Evolutionary conservation across 2,888 invertebrate genomes (phyloP), one percentile per base, ranked within the genome.

Genomic region (Diarsia dahlii): DNA sequence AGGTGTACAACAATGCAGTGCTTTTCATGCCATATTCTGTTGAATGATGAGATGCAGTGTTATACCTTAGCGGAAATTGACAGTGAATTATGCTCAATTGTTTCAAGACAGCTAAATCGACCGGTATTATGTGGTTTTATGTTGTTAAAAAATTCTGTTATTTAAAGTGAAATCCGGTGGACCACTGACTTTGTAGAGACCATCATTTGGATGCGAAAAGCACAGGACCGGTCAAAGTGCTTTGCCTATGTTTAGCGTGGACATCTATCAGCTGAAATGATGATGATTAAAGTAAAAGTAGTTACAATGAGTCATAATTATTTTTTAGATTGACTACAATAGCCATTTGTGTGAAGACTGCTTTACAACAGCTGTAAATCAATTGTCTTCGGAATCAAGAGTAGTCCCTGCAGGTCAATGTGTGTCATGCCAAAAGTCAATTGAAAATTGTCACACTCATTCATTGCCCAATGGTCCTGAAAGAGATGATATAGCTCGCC

Each of bases 311-410:
- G n/a, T 56, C 5, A 12, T 62, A 39, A 39, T 63, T 45, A 45
- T 20, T 63, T 46, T 64, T 64, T 46, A 64, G 64, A 64, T 64
- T 46, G 64, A 46, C 8, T 15, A 23, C 23, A 64, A 9, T 64
- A 64, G 64, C 1, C n/a, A 15, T 64, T 64, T 64, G 15, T 46
- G 64, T 64, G 64, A 45, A 64, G 15, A 64, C 64, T 64, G 46
- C 64, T 64, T 64, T 64, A 64, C 64, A 1, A 15, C 64, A 3
- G 64, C 46, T 46, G 64, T 23, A 54, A 54, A 54, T 54, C 54
- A 54, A 54, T 54, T 54, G n/a, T 54, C 54, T 54, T 54, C 54
- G 54, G 54, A 54, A 23, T 54, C 54, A 54, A 54, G 54, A 54
- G 54, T n/a, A 12, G 54, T 54, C 54, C 12, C 15, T 13, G n/a